Base-by-base conservation (phyloP, 92 coral and sea anemone species). In the Porites rus region DNA sequence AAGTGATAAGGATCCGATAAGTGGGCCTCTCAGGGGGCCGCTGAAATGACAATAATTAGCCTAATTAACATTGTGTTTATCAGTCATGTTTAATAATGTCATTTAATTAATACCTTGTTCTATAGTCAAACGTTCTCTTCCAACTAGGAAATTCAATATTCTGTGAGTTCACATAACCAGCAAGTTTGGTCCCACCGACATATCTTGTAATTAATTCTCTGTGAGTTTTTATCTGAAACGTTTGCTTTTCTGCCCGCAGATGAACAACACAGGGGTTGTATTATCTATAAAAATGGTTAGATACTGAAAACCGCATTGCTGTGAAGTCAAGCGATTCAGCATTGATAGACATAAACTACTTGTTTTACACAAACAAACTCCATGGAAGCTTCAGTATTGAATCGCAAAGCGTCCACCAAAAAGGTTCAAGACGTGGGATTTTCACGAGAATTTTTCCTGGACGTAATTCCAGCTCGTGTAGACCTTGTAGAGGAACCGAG, bases 41-140 rank as follows among this genome's bases (percentile, higher is more conserved):
- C 60, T 88, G 88, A 77, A 38, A 62, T 69, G 89, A 62, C 78
- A 67, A 78, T 89, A 71, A 85, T 85, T 84, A 82, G 86, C 79
- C 79, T 89, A 92, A 92, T 81, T 58, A 89, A 68, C 86, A 86
- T 86, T 89, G 91, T 90, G 70, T 73, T 78, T 84, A 85, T 76
- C 87, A 86, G 95, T 92, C 95, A 90, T 65, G 64, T 92, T 67
- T 63, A 86, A 81, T 89, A 79, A 86, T 77, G 31, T 67, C 76
- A 51, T 59, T 85, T 89, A 84, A 78, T 85, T 85, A 87, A 79
- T 85, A 86, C 93, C 78, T 38, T 43, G 43, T 38, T 66, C 28
- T 51, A 18, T 16, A 61, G 25, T 14, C 6, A 51, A 52, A 62
- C 72, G n/a, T 64, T 50, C 69, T 10, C 20, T 21, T 61, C 72